phyloP scores from a whole-genome alignment of 2,888 invertebrate species.

The Andrena fulva region DNA sequence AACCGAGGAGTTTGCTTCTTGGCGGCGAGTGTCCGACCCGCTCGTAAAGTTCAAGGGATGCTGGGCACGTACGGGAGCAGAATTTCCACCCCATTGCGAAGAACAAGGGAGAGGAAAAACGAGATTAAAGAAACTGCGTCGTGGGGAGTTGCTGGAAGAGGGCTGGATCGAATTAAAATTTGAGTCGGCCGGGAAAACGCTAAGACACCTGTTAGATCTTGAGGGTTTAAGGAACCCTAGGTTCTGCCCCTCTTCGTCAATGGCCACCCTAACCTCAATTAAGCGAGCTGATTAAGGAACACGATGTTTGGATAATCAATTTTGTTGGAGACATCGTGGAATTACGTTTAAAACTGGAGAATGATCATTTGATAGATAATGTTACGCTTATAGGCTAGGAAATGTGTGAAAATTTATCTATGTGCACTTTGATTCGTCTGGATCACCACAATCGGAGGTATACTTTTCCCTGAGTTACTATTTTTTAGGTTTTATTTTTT shows the following conservation, averaged over 20 bases:
- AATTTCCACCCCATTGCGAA: conserved; percentile 45
- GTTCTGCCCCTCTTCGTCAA: background rate
- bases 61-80: conserved; percentile 58
- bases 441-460: too few species aligned
- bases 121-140: conserved; percentile 51
- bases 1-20: conserved; percentile 38
- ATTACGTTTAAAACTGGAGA: too few species aligned
- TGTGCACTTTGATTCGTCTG: too few species aligned
- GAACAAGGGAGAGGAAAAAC: conserved; percentile 41
- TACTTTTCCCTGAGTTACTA: too few species aligned
- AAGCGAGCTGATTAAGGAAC: too few species aligned
- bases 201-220: conserved; percentile 17
- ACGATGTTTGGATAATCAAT: too few species aligned
- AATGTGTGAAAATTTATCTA: too few species aligned
- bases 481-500: too few species aligned
- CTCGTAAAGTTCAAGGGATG: conserved; percentile 66
- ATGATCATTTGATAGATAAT: too few species aligned
- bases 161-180: conserved; percentile 31
- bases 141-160: conserved; percentile 40
- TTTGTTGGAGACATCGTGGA: too few species aligned
- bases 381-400: too few species aligned
- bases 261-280: background rate
- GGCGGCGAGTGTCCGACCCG: conserved; percentile 45
- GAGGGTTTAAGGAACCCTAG: background rate
- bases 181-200: background rate